Percentiles rank a stretch among this genome's conserved stretches.
These are phyloP conservation scores for Mormoops blainvillei DNA, from an alignment of 2,113 vertebrate genomes.

Conservation along the genomic window DNA sequence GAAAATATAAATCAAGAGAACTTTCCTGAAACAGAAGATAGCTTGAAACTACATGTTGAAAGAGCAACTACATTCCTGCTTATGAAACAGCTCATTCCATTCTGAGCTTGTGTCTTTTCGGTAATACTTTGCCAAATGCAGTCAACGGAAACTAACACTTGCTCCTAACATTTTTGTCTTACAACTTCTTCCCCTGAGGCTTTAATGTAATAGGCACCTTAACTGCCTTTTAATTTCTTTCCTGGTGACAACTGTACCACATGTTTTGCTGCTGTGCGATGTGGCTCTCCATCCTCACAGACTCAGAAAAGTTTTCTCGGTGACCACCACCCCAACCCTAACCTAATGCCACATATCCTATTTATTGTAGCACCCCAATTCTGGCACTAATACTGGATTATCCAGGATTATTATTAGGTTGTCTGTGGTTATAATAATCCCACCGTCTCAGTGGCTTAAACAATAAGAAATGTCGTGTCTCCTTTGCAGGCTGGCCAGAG, in stretches of 20 bases:
- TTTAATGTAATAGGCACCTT: background rate
- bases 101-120: background rate
- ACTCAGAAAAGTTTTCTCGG: background rate
- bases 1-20: background rate
- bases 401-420: background rate
- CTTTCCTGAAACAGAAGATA: background rate
- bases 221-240: background rate
- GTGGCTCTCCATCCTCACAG: background rate
- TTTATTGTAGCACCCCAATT: background rate
- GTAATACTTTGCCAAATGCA: background rate
- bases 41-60: background rate
- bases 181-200: background rate
- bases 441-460: background rate
- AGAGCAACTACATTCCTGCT: background rate
- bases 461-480: background rate
- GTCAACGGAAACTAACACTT: background rate
- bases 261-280: background rate
- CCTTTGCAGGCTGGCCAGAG: background rate
- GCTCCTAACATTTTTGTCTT: background rate
- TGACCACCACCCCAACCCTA: background rate
- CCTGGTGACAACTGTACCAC: background rate
- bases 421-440: background rate
- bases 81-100: background rate
- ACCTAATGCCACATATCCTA: background rate
- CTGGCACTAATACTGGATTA: background rate